A percentile compares a stretch with the other conserved stretches of the same genome.
These are phyloP conservation scores for Clarias laeviceps DNA, from an alignment of 2,797 vertebrate genomes.

Conservation along the genomic window DNA sequence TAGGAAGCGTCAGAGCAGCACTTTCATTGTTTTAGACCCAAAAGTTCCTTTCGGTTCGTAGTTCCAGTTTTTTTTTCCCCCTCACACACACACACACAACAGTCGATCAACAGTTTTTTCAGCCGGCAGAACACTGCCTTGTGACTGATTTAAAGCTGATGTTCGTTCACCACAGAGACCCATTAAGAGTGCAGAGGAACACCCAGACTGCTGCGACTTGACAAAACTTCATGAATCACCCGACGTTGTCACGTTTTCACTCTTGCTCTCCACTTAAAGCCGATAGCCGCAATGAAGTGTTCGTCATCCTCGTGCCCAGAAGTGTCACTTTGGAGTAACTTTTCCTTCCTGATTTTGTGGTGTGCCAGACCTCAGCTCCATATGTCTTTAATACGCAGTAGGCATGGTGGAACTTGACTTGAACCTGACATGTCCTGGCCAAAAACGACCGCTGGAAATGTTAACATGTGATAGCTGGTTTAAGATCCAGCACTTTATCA, in stretches of 20 bases:
- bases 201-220: conserved; percentile 30
- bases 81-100: neutral
- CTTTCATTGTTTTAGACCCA: conserved; percentile 35
- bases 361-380: conserved; percentile 37
- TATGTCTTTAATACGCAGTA: conserved; percentile 46
- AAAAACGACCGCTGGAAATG: conserved; percentile 56
- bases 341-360: conserved; percentile 32
- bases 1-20: conserved; percentile 44
- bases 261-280: conserved; percentile 4
- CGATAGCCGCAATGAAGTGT: conserved; percentile 36
- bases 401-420: conserved; percentile 25
- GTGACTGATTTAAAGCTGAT: conserved; percentile 39
- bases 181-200: conserved; percentile 28
- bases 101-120: conserved; percentile 14
- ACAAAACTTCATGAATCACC: conserved; percentile 50
- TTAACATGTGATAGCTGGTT: conserved; percentile 72
- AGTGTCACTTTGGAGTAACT: conserved; percentile 34
- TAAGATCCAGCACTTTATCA: conserved; percentile 68
- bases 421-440: conserved; percentile 16
- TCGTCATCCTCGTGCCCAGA: conserved; percentile 31
- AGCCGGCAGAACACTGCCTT: conserved; percentile 7
- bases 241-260: conserved; percentile 41
- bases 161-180: conserved; percentile 30
- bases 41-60: conserved; percentile 34
- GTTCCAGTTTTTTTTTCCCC: conserved; percentile 4